These are phyloP conservation scores for Falcunculus frontatus DNA, from an alignment of 2,113 vertebrate genomes.

Conservation along the genomic window DNA sequence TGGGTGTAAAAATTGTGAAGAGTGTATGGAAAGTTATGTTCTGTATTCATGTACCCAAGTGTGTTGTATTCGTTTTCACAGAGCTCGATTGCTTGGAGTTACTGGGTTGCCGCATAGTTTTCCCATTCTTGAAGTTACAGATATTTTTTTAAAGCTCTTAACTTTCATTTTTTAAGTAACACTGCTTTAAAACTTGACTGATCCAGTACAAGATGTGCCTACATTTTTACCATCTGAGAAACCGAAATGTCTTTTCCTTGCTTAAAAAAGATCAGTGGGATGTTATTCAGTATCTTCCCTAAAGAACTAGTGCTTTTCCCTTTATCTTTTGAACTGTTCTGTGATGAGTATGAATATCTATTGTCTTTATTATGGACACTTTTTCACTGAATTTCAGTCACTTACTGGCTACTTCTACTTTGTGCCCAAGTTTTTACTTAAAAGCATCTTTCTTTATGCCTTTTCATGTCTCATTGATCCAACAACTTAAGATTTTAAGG, in stretches of 20 bases:
- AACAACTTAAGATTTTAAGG: neutral
- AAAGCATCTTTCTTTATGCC: neutral
- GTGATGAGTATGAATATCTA: neutral
- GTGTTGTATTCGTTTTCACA: neutral
- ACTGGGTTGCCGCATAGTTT: neutral
- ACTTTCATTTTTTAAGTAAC: neutral
- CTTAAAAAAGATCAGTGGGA: neutral
- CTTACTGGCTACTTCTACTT: neutral
- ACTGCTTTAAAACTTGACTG: neutral
- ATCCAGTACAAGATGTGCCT: neutral
- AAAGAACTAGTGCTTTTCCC: neutral
- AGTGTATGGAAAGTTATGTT: neutral
- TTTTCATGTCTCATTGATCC: neutral
- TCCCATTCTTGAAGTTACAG: neutral
- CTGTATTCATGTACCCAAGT: neutral
- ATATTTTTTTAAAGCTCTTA: neutral
- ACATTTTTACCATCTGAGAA: neutral
- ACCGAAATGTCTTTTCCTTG: neutral
- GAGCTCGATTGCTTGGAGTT: neutral
- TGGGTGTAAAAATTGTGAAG: neutral
- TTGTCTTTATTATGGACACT: neutral
- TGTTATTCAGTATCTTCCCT: neutral
- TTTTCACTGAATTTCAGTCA: neutral
- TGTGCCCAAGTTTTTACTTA: neutral
- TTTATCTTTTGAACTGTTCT: neutral